phyloP scores from a whole-genome alignment of 2,888 invertebrate genomes.

The Eucera pruinosa region DNA sequence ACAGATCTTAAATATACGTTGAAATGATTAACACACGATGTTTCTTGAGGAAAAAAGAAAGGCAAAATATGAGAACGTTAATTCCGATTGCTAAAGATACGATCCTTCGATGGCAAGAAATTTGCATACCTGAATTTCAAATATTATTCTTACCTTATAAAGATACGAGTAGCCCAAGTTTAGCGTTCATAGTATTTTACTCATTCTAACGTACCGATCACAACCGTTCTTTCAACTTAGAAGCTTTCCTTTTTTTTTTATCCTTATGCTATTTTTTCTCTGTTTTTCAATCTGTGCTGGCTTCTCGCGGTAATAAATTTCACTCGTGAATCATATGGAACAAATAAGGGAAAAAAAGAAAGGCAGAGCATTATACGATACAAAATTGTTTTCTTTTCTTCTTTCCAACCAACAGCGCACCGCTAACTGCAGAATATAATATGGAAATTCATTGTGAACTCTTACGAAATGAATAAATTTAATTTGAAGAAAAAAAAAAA shows the following conservation, averaged over 20 bases:
- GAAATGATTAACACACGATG: too few relatives aligned
- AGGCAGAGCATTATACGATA: conserved; percentile 52
- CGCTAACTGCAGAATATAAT: conserved; percentile 78
- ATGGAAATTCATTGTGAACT: conserved; percentile 78
- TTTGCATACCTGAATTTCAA: conserved; percentile 39
- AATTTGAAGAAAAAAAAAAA: conserved; percentile 71
- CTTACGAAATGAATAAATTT: conserved; percentile 81
- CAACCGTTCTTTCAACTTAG: conserved; percentile 49
- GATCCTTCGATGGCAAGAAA: conserved; percentile 28
- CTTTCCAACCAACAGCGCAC: conserved; percentile 75
- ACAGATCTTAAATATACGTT: conserved; percentile 24
- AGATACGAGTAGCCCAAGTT: conserved; percentile 51
- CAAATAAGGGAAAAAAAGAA: conserved; percentile 46
- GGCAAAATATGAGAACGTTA: neutral
- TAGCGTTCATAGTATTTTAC: conserved; percentile 63
- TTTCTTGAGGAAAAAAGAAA: neutral
- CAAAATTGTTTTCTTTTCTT: conserved; percentile 68
- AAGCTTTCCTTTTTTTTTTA: conserved; percentile 39
- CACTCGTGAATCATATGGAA: conserved; percentile 28
- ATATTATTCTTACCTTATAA: conserved; percentile 50
- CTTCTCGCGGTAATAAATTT: conserved; percentile 64
- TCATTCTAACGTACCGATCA: conserved; percentile 48
- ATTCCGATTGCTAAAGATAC: conserved; percentile 13
- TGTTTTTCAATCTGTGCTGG: conserved; percentile 58
- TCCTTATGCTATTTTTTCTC: conserved; percentile 27